Evolutionary conservation across 2,113 vertebrate species (phyloP).

Genomic region (Macquaria australasica): DNA sequence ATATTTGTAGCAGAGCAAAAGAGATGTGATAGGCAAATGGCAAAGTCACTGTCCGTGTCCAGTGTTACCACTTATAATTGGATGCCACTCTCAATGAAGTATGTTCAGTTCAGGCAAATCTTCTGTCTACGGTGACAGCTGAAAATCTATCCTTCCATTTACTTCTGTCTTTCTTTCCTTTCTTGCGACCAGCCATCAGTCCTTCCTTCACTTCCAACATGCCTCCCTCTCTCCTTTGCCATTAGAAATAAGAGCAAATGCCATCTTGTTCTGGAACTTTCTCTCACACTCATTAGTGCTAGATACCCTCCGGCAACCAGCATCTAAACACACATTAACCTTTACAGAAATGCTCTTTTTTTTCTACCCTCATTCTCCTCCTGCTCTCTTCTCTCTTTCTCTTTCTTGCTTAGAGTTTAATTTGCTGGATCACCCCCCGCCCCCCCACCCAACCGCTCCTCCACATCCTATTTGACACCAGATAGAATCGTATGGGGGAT

Average conservation of each 20-base stretch:
- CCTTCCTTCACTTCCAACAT: background rate
- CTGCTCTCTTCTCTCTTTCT: background rate
- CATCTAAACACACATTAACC: slow-evolving; percentile 80
- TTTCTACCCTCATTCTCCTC: background rate
- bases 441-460: background rate
- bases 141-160: background rate
- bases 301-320: slow-evolving; percentile 59
- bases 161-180: background rate
- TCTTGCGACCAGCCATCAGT: background rate
- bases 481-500: slow-evolving; percentile 51
- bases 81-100: background rate
- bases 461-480: slow-evolving; percentile 42
- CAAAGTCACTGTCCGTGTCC: background rate
- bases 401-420: slow-evolving; percentile 43
- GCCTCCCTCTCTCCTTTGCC: slow-evolving; percentile 30
- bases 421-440: slow-evolving; percentile 19
- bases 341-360: slow-evolving; percentile 58
- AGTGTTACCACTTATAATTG: background rate
- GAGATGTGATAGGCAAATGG: background rate
- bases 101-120: background rate
- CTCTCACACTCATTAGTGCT: slow-evolving; percentile 69
- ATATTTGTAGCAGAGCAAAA: background rate
- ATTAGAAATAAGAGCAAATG: slow-evolving; percentile 62
- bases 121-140: background rate
- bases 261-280: slow-evolving; percentile 65